Conservation (phyloP, 2,888 invertebrate genomes). For the Kryphioiulus occultus region DNA sequence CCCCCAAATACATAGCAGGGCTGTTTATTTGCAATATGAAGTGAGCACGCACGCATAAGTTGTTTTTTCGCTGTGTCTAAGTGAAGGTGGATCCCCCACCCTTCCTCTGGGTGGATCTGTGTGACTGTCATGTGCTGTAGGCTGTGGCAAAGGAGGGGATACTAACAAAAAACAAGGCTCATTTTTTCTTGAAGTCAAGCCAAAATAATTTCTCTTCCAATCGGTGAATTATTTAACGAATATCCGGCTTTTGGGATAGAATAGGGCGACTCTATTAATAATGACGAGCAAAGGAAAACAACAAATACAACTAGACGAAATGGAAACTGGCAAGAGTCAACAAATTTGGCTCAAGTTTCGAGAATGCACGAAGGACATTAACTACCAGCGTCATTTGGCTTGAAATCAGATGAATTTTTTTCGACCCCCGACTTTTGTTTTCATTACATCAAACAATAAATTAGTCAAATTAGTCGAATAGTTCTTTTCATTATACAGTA, state of each 20-base stretch:
- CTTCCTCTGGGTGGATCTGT: slow-evolving; percentile 25
- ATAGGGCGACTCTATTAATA: slow-evolving; percentile 1
- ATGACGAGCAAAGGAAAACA: slow-evolving; percentile 4
- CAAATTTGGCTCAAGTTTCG: background rate
- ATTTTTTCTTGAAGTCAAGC: slow-evolving; percentile 18
- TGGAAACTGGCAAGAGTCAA: background rate
- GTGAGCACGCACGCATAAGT: slow-evolving; percentile 35
- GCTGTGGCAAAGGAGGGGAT: background rate
- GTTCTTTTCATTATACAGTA: too few relatives aligned
- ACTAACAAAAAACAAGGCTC: background rate
- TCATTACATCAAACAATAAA: too few relatives aligned
- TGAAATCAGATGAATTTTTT: too few relatives aligned
- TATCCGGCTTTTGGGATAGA: background rate
- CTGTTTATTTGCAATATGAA: slow-evolving; percentile 30
- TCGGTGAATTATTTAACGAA: slow-evolving; percentile 35
- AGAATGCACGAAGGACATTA: background rate
- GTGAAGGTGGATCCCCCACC: slow-evolving; percentile 19
- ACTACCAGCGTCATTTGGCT: too few relatives aligned
- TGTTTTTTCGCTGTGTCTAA: slow-evolving; percentile 11
- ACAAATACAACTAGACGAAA: slow-evolving; percentile 1
- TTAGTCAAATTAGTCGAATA: too few relatives aligned
- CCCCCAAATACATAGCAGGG: background rate
- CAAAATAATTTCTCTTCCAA: slow-evolving; percentile 30
- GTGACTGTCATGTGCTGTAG: slow-evolving; percentile 7
- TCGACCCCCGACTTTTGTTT: too few relatives aligned